Base-by-base conservation (phyloP, 2,797 vertebrate species). In the Hydrocynus forskahlii region DNA sequence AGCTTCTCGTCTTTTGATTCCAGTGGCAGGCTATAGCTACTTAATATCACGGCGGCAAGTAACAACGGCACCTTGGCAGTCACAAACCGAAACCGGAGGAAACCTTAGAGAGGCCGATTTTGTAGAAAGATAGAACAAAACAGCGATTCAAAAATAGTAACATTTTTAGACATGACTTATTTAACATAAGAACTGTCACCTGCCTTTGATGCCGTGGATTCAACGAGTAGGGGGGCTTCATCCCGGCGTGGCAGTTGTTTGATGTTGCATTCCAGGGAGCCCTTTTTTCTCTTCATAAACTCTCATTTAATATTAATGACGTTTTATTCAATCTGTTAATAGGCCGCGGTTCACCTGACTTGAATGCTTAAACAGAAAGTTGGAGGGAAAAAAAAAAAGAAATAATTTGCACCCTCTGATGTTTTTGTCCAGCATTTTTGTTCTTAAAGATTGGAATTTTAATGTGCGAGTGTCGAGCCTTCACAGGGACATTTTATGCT, bases 181-280 rank as follows among this genome's bases (percentile, higher is more conserved):
- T 87, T 76, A 82, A 86, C 79, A 40, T 81, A 86, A 74, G 70
- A 87, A 81, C 88, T 81, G 75, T 77, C 85, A 89, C 79, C 82
- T 87, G 85, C 81, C 75, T 88, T 88, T 90, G 85, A 88, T 80
- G 54, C 29, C 77, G 73, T 75, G 82, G 66, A 40, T 77, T 75
- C 69, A 54, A 77, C 62, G 68, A 83, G 60, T 25, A 75, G 63
- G 81, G 40, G 64, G 50, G 78, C 29, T 78, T 52, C 48, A 82
- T 75, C 81, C 40, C 70, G 77, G 35, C 45, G 54, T 7, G 52
- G 72, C 68, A 19, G 70, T 77, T 89, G 84, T 88, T 85, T 87
- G 83, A 90, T 86, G 83, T 87, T 85, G 77, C 80, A 84, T 83
- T 88, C 52, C 63, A 86, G 73, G 75, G 38, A 79, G 76, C 75